phyloP scores from a whole-genome alignment of 2,113 vertebrate species.

The Oncorhynchus mykiss region DNA sequence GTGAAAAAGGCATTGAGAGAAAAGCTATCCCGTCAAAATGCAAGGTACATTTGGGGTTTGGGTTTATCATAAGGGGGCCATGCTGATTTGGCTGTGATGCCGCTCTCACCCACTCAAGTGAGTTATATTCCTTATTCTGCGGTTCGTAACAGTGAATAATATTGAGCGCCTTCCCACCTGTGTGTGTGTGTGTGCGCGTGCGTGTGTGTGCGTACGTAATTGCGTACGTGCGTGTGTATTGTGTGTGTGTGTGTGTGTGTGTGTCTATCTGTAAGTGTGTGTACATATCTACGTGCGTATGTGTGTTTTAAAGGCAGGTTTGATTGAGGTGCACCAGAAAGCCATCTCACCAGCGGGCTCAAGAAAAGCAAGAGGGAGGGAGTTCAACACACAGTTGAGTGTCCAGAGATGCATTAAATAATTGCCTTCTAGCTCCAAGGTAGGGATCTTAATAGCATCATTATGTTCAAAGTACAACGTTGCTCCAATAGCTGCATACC shows the following conservation, averaged over 20 bases:
- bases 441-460: conserved; percentile 13
- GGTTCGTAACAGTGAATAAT: conserved; percentile 19
- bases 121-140: conserved; percentile 28
- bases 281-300: no score
- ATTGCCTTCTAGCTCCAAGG: conserved; percentile 29
- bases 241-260: no score
- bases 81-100: background rate
- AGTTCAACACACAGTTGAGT: conserved; percentile 8
- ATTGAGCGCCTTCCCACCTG: conserved; percentile 1
- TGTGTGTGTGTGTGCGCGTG: background rate
- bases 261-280: no score
- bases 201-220: no score
- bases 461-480: conserved; percentile 14
- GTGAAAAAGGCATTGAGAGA: conserved; percentile 50
- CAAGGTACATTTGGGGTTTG: background rate
- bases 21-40: background rate
- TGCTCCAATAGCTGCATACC: conserved; percentile 4
- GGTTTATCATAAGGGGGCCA: background rate
- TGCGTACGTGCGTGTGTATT: background rate
- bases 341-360: conserved; percentile 19
- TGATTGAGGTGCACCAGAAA: conserved; percentile 12
- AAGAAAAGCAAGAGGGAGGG: conserved; percentile 6
- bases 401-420: conserved; percentile 18
- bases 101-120: conserved; percentile 5
- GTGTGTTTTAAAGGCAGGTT: conserved; percentile 1